A percentile compares a stretch with the other conserved stretches of the same genome.
These are phyloP conservation scores for Rattus rattus DNA, from an alignment of 2,113 vertebrate species.

Conservation along the genomic window DNA sequence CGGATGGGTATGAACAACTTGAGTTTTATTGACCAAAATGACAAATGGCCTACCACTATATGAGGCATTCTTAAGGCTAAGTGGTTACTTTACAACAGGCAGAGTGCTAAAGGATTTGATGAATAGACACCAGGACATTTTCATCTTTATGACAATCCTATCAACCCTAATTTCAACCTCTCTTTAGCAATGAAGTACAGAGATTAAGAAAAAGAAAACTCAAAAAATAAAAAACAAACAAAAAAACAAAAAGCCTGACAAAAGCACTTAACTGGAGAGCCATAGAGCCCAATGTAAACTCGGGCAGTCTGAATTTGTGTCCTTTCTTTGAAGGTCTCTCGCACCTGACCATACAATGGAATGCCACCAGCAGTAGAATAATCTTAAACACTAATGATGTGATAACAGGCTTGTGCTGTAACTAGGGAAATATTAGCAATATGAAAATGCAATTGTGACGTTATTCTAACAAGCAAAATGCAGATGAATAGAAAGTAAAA, in stretches of 20 bases:
- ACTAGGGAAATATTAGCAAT: background rate
- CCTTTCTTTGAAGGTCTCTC: background rate
- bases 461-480: constrained; percentile 20
- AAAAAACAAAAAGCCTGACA: background rate
- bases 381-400: constrained; percentile 32
- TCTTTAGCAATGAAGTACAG: background rate
- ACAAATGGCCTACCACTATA: background rate
- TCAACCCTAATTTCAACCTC: background rate
- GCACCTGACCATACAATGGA: background rate
- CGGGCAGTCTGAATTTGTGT: background rate
- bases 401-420: background rate
- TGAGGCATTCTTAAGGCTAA: background rate
- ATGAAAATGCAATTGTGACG: background rate
- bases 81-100: background rate
- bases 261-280: background rate
- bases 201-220: background rate
- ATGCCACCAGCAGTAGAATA: background rate
- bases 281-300: background rate
- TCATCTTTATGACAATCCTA: background rate
- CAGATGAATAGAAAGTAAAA: constrained; percentile 1
- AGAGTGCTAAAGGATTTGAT: background rate
- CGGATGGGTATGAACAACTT: background rate
- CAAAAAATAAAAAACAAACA: no score
- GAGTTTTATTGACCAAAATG: constrained; percentile 42
- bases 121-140: background rate